A percentile compares a stretch with the other conserved stretches of the same genome.
phyloP scores from a whole-genome alignment of 2,888 invertebrate species.

The Augiades crinisus region DNA sequence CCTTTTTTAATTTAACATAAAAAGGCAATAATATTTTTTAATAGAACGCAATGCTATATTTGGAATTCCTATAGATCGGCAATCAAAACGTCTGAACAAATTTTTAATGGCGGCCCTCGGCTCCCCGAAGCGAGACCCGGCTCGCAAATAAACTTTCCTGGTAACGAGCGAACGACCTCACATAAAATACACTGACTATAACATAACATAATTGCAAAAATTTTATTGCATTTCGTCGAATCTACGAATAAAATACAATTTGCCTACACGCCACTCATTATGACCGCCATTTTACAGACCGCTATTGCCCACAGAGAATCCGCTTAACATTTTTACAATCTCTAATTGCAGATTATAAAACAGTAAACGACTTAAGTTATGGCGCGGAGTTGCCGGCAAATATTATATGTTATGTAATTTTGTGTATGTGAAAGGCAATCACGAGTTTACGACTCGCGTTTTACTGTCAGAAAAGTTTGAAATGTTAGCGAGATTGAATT shows the following conservation, averaged over 20 bases:
- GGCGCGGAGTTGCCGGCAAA: constrained; percentile 40
- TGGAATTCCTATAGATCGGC: background rate
- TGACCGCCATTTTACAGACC: constrained; percentile 54
- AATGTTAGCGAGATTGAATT: too few relatives aligned
- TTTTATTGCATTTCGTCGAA: constrained; percentile 62
- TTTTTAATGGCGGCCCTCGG: background rate
- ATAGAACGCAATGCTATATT: too few relatives aligned
- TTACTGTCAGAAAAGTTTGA: too few relatives aligned
- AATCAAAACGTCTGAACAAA: background rate
- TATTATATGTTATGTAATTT: constrained; percentile 39
- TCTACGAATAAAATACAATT: constrained; percentile 55
- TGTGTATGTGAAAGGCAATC: background rate
- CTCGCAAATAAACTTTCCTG: constrained; percentile 8
- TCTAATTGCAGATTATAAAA: constrained; percentile 77
- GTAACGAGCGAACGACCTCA: constrained; percentile 32
- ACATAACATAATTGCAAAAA: constrained; percentile 60
- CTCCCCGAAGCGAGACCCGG: background rate
- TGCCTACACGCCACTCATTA: constrained; percentile 61
- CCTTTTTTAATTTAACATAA: too few relatives aligned
- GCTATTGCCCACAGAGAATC: constrained; percentile 60
- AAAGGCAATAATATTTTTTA: too few relatives aligned
- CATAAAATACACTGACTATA: constrained; percentile 37
- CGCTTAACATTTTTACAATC: constrained; percentile 78
- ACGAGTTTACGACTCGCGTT: too few relatives aligned
- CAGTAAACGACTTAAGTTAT: constrained; percentile 52